Percentiles rank a stretch among this genome's conserved stretches.
Evolutionary conservation across 2,113 vertebrate genomes (phyloP).

Genomic region (Eupsittula cactorum): DNA sequence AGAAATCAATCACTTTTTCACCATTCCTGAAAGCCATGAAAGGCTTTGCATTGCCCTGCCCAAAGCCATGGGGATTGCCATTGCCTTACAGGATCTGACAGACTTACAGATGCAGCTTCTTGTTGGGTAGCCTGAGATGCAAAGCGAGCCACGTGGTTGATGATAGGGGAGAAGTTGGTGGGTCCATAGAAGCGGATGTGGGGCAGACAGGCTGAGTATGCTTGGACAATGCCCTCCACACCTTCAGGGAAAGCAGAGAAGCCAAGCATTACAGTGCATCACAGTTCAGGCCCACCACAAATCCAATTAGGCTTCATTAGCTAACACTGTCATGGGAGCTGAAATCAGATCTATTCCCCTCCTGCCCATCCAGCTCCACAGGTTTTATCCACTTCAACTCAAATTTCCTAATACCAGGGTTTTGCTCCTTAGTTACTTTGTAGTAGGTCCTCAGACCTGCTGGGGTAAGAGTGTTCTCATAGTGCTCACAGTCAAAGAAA

Average conservation of each 20-base stretch:
- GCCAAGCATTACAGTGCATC: not conserved
- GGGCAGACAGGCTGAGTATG: slow-evolving; percentile 92
- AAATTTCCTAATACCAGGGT: not conserved
- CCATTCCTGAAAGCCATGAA: not conserved
- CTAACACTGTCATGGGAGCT: not conserved
- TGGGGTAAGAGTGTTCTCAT: accelerated
- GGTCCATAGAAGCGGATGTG: slow-evolving; percentile 97
- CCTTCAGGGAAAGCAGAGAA: slow-evolving; percentile 72
- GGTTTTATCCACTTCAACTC: not conserved
- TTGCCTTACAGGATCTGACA: accelerated
- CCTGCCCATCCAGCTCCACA: not conserved
- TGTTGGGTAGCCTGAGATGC: slow-evolving; percentile 93
- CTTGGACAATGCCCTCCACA: slow-evolving; percentile 94
- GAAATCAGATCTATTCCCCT: not conserved
- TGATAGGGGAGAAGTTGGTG: slow-evolving; percentile 95
- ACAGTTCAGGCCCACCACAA: not conserved
- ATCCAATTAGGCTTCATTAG: not conserved
- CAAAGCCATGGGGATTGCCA: not conserved
- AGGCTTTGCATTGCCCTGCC: not conserved
- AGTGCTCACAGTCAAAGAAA: not conserved
- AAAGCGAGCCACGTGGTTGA: slow-evolving; percentile 95
- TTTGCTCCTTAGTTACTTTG: not conserved
- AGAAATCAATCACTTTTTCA: not conserved
- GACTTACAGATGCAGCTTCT: slow-evolving; percentile 87
- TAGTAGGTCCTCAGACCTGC: not conserved